Conservation (phyloP, 2,797 vertebrate species). For the Balearica regulorum region DNA sequence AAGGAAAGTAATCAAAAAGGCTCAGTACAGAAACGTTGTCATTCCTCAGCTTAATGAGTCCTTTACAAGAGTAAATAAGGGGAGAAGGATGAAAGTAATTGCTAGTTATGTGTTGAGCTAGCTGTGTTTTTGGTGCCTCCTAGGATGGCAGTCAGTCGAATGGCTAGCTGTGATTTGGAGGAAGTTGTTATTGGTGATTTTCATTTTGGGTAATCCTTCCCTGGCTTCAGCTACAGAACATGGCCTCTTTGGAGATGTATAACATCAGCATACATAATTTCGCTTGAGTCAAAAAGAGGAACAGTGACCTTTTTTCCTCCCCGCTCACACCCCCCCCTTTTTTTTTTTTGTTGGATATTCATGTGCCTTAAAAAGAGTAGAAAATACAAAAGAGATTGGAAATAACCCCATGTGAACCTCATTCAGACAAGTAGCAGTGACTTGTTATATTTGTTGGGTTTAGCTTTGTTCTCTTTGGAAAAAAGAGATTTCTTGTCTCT, state of each 20-base stretch:
- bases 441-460: neutral
- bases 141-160: neutral
- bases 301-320: neutral
- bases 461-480: neutral
- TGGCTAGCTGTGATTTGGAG: neutral
- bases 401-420: neutral
- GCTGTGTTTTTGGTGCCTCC: neutral
- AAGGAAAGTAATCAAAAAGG: constrained; percentile 68
- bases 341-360: neutral
- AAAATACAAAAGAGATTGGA: neutral
- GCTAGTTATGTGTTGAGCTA: constrained; percentile 32
- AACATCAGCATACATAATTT: neutral
- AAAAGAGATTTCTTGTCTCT: neutral
- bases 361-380: neutral
- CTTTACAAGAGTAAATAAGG: constrained; percentile 67
- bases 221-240: neutral
- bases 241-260: neutral
- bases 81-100: constrained; percentile 67
- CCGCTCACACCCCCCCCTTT: rapidly evolving
- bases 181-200: neutral
- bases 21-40: constrained; percentile 16
- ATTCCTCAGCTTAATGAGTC: constrained; percentile 66
- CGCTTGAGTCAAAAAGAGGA: neutral
- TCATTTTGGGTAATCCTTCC: neutral
- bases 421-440: neutral